These are phyloP conservation scores for Eurytoma adleriae DNA, from an alignment of 2,888 invertebrate genomes.

Conservation along the genomic window DNA sequence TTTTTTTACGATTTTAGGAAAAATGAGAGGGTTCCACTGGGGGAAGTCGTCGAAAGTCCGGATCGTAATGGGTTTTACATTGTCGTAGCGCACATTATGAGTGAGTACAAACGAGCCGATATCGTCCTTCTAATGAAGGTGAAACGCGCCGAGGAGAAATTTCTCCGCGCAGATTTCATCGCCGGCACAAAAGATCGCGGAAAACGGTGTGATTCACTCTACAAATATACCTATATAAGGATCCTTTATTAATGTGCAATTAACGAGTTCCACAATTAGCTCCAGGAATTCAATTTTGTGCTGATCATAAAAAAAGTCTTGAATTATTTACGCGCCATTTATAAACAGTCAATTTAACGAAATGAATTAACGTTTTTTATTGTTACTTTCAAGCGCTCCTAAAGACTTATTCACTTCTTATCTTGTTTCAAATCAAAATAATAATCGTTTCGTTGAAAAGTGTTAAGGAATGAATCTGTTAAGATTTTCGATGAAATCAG, in stretches of 20 bases:
- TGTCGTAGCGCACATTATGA: neutral
- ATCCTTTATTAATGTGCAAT: neutral
- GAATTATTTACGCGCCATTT: neutral
- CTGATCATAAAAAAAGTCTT: neutral
- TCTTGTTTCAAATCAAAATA: no score
- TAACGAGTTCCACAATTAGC: neutral
- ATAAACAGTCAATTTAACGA: neutral
- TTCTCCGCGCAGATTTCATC: slow-evolving; percentile 25
- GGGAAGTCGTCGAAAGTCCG: neutral
- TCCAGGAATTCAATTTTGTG: neutral
- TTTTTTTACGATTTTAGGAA: no score
- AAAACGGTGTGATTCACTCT: slow-evolving; percentile 36
- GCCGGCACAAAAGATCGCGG: slow-evolving; percentile 12
- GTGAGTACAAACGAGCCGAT: slow-evolving; percentile 1
- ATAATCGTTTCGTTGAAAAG: no score
- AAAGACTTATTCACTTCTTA: no score
- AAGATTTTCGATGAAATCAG: no score
- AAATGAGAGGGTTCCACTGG: neutral
- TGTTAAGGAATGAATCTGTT: no score
- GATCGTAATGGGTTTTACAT: slow-evolving; percentile 8
- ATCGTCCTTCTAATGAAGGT: slow-evolving; percentile 50
- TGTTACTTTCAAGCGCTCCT: no score
- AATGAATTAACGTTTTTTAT: neutral
- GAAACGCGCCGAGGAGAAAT: slow-evolving; percentile 36
- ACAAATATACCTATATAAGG: slow-evolving; percentile 5